Evolutionary conservation across 2,113 vertebrate species (phyloP).

Genomic region (Atherinomorus stipes): DNA sequence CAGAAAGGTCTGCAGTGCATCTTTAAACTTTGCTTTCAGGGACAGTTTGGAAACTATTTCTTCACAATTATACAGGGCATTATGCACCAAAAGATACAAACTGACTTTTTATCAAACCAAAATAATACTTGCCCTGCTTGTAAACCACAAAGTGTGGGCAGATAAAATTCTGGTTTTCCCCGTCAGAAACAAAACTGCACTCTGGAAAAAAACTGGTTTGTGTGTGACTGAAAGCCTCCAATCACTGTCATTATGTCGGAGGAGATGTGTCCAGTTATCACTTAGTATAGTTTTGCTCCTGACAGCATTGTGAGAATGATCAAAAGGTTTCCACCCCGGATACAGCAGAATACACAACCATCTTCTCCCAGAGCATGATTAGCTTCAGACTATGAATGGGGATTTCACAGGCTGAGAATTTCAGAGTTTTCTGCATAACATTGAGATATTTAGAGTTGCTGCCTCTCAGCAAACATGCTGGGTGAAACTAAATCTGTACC

Average conservation of each 20-base stretch:
- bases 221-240: not conserved
- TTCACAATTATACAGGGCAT: slow-evolving; percentile 26
- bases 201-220: not conserved
- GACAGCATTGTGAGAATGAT: not conserved
- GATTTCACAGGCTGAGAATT: not conserved
- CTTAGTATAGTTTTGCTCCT: not conserved
- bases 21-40: too few relatives aligned
- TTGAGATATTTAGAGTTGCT: not conserved
- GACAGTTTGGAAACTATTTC: slow-evolving; percentile 33
- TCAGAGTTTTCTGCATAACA: not conserved
- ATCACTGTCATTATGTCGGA: not conserved
- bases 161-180: not conserved
- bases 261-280: not conserved
- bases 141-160: not conserved
- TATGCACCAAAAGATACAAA: slow-evolving; percentile 1
- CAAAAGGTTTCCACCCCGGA: not conserved
- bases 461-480: not conserved
- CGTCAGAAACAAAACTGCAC: not conserved
- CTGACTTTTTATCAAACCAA: slow-evolving; percentile 4
- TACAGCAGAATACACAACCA: not conserved
- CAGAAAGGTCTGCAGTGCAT: too few relatives aligned
- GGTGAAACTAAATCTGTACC: too few relatives aligned
- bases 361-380: not conserved
- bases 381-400: not conserved
- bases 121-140: not conserved